Base-by-base conservation (phyloP, 2,888 invertebrate genomes). In the Charanyca ferruginea region DNA sequence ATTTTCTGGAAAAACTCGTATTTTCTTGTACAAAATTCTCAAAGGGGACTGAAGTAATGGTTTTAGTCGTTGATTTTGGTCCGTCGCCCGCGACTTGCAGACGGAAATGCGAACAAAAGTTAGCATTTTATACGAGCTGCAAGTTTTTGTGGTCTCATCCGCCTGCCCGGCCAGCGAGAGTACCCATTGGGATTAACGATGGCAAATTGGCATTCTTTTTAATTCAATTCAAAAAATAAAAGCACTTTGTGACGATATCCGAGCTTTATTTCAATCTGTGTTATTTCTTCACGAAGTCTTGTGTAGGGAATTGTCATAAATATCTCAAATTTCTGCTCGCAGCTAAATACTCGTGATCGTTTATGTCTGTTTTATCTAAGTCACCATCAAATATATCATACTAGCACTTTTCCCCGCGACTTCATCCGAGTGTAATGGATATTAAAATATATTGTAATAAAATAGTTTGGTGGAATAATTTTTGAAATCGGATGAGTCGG, bases 11-110 rank as follows among this genome's bases (percentile, higher is more conserved):
- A 72, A 74, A 75, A 66, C 72, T 80, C 48, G 55, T 68, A 66
- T 77, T 77, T 77, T 71, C 71, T 78, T 81, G 53, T 52, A 73
- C 60, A 68, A 81, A 66, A 72, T 67, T 49, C 63, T 79, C 76
- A 80, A 80, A 81, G 78, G 61, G 67, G 64, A 63, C 53, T 38
- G 28, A 38, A 66, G 63, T 59, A 71, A 73, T 51, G 62, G 64
- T 69, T 80, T 57, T 52, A 80, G 61, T 65, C 60, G 66, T 73
- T 66, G 68, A 68, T 75, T 69, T 75, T 75, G 65, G 75, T 66
- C 44, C 49, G 62, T 58, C 64, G 60, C 53, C 63, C 48, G 48
- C 51, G 68, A 42, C 35, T 75, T 72, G 58, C 45, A 54, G 66
- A 61, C 45, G 51, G 73, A 76, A 80, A 76, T 75, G 69, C 73